phyloP scores from a whole-genome alignment of 1,140 invertebrate genomes.

The Neotoxoptera formosana region DNA sequence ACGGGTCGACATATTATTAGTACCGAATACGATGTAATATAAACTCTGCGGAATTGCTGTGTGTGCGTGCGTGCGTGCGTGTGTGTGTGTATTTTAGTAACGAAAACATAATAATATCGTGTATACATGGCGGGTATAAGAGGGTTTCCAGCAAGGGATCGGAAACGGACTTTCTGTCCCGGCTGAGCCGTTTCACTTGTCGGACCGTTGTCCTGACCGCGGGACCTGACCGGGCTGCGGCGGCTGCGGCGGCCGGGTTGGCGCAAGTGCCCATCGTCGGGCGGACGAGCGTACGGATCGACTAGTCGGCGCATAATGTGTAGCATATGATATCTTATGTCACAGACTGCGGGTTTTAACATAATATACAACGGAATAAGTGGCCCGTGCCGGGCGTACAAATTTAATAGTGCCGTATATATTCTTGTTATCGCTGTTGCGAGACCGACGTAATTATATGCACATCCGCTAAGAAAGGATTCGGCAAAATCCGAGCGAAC shows the following conservation, averaged over 20 bases:
- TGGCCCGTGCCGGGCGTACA: slow-evolving; percentile 45
- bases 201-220: slow-evolving; percentile 59
- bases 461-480: not conserved
- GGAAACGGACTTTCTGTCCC: slow-evolving; percentile 40
- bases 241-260: not conserved
- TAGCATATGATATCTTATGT: slow-evolving; percentile 30
- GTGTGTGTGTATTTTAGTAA: not conserved
- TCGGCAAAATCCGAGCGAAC: not conserved
- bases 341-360: slow-evolving; percentile 25
- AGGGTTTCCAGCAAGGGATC: slow-evolving; percentile 26
- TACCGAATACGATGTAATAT: not conserved
- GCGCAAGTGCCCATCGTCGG: slow-evolving; percentile 17
- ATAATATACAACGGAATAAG: slow-evolving; percentile 39
- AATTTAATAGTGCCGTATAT: slow-evolving; percentile 8
- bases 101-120: not conserved
- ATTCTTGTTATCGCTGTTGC: slow-evolving; percentile 28
- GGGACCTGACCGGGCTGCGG: not conserved
- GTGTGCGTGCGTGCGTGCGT: not conserved
- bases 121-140: slow-evolving; percentile 25
- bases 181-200: slow-evolving; percentile 60
- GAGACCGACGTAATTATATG: slow-evolving; percentile 50
- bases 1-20: not conserved
- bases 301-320: slow-evolving; percentile 15
- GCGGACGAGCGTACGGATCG: slow-evolving; percentile 34
- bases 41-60: not conserved